phyloP scores from a whole-genome alignment of 2,113 vertebrate genomes.

The Orientallactaga bullata region DNA sequence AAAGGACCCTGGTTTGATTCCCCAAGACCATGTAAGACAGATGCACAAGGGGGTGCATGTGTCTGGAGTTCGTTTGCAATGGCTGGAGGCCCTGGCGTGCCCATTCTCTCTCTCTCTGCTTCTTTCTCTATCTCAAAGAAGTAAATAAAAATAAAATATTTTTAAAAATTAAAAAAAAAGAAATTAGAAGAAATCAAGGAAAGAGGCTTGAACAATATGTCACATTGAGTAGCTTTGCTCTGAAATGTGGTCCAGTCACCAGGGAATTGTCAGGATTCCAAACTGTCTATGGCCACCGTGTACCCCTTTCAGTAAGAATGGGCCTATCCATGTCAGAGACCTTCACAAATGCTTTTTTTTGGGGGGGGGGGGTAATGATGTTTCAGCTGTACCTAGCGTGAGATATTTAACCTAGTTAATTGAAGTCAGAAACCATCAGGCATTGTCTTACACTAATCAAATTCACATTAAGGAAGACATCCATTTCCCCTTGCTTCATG shows the following conservation, averaged over 20 bases:
- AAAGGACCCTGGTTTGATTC: too few relatives aligned
- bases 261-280: background rate
- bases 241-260: background rate
- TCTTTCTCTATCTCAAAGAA: too few relatives aligned
- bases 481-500: background rate
- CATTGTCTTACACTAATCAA: slow-evolving; percentile 30
- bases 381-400: background rate
- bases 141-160: too few relatives aligned
- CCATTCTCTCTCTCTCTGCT: too few relatives aligned
- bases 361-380: too few relatives aligned
- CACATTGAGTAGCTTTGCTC: background rate
- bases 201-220: background rate
- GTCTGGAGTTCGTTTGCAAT: too few relatives aligned
- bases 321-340: background rate
- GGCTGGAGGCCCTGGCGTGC: too few relatives aligned
- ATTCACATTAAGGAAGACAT: slow-evolving; percentile 41
- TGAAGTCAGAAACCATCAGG: slow-evolving; percentile 33
- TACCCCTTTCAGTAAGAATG: background rate
- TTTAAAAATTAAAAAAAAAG: too few relatives aligned
- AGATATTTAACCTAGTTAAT: slow-evolving; percentile 7
- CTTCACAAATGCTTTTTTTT: background rate
- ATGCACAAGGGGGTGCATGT: too few relatives aligned
- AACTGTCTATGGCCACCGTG: background rate
- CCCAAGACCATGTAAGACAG: too few relatives aligned
- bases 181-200: background rate